Evolutionary conservation across 92 coral and sea anemone genomes (phyloP).

Genomic region (Hydrozoanthus gracilis): DNA sequence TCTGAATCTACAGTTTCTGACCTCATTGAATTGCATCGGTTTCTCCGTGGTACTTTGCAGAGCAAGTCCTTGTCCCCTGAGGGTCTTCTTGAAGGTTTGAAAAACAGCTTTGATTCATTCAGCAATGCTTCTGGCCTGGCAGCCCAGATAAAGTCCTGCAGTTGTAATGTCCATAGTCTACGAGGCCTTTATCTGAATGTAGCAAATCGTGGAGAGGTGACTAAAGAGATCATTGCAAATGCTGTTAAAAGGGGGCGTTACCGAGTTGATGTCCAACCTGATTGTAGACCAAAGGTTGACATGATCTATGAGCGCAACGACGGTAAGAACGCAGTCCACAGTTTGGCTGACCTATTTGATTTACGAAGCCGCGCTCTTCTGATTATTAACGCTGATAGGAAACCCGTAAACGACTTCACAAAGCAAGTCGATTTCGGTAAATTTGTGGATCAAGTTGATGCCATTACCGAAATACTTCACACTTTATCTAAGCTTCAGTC

Average conservation of each 20-base stretch:
- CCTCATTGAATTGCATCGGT: constrained; percentile 92
- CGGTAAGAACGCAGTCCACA: constrained; percentile 64
- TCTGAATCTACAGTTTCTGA: constrained; percentile 92
- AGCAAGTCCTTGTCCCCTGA: constrained; percentile 51
- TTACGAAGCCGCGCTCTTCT: constrained; percentile 96
- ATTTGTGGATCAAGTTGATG: constrained; percentile 81
- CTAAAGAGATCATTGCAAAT: constrained; percentile 82
- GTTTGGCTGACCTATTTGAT: constrained; percentile 81
- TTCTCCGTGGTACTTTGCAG: constrained; percentile 70
- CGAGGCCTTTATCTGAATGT: constrained; percentile 87
- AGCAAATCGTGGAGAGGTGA: constrained; percentile 93
- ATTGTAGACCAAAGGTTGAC: constrained; percentile 61
- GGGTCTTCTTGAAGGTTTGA: constrained; percentile 48
- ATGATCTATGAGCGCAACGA: constrained; percentile 76
- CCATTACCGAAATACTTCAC: constrained; percentile 72
- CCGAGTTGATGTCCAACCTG: constrained; percentile 48
- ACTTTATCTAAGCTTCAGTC: constrained; percentile 56
- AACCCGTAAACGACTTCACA: constrained; percentile 21
- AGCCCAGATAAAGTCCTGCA: constrained; percentile 79
- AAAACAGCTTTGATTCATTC: constrained; percentile 43
- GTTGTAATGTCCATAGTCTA: constrained; percentile 84
- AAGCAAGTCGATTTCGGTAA: constrained; percentile 59
- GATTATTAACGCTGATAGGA: constrained; percentile 84
- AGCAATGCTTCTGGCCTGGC: constrained; percentile 71
- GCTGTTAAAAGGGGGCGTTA: constrained; percentile 80